These are phyloP conservation scores for Sarcophaga rosellei DNA, from an alignment of 2,888 invertebrate genomes.

Conservation along the genomic window DNA sequence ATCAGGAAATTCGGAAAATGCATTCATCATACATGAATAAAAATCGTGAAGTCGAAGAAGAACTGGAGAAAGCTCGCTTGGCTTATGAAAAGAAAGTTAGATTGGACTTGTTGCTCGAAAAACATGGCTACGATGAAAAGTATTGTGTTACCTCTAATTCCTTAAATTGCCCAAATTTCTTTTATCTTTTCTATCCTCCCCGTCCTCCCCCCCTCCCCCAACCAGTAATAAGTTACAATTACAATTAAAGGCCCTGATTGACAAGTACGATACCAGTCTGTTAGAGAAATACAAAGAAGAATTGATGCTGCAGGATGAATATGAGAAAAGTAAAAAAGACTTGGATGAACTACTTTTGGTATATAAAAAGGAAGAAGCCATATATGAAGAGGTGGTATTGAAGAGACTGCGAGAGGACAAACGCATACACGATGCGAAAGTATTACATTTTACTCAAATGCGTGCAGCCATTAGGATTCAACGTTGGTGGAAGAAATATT, in stretches of 20 bases:
- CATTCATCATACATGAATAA: constrained; percentile 69
- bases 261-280: constrained; percentile 53
- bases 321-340: constrained; percentile 32
- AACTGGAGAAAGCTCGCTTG: constrained; percentile 68
- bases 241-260: constrained; percentile 35
- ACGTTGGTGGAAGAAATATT: constrained; percentile 50
- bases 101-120: constrained; percentile 71
- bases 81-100: constrained; percentile 70
- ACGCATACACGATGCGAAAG: constrained; percentile 20
- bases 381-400: constrained; percentile 23
- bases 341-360: constrained; percentile 41
- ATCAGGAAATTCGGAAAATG: constrained; percentile 69
- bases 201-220: not conserved
- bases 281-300: constrained; percentile 48
- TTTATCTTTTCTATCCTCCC: not conserved
- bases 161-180: not conserved
- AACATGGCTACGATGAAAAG: constrained; percentile 75
- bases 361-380: constrained; percentile 42
- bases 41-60: constrained; percentile 72
- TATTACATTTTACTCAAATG: constrained; percentile 15
- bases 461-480: constrained; percentile 52
- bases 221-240: constrained; percentile 57
- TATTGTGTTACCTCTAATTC: constrained; percentile 52
- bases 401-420: constrained; percentile 9
- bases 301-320: constrained; percentile 20